Evolutionary conservation across 1,140 invertebrate genomes (phyloP), one percentile per base, ranked within the genome.

Genomic region (Oedothorax gibbosus): DNA sequence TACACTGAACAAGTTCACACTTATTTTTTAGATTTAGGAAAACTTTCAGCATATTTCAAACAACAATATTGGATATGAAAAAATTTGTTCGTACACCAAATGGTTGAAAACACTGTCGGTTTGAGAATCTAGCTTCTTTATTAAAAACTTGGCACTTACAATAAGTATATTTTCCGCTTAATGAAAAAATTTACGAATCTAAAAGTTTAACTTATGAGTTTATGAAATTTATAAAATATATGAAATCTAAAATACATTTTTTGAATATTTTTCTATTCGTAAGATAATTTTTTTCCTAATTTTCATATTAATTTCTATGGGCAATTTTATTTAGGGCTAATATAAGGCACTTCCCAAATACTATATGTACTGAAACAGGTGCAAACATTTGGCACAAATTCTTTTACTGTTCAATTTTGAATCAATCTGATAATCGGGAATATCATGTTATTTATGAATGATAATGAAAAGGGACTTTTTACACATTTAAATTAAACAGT

Each of bases 301-400:
- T 18, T 57, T 75, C 35, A 14, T 21, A n/a, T 71, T 71, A 35
- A 35, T 35, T 35, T 9, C 72, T 75, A 75, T 35, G 15, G 54
- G 20, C 35, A 57, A 35, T 57, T 57, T 14, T 57, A n/a, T 56
- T 75, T 57, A n/a, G 21, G 72, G 72, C 72, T 75, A 75, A 57
- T 57, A 35, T 75, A 75, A 75, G 72, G 72, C 72, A 75, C 72
- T 75, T 75, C 21, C 56, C 72, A 75, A 20, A 14, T 51, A 21
- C 54, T 75, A 49, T 75, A 73, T 21, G 53, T 14, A 51, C 35
- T 12, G 57, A 73, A 50, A 35, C 10, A 57, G 9, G 7, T 60
- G 54, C 20, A 73, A n/a, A 75, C 56, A 75, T 57, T 75, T 75
- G 72, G 72, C 72, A 75, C 72, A 75, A 53, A 35, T 71, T 18